phyloP scores from a whole-genome alignment of 92 coral and sea anemone species.

The Zoanthus solanderi region DNA sequence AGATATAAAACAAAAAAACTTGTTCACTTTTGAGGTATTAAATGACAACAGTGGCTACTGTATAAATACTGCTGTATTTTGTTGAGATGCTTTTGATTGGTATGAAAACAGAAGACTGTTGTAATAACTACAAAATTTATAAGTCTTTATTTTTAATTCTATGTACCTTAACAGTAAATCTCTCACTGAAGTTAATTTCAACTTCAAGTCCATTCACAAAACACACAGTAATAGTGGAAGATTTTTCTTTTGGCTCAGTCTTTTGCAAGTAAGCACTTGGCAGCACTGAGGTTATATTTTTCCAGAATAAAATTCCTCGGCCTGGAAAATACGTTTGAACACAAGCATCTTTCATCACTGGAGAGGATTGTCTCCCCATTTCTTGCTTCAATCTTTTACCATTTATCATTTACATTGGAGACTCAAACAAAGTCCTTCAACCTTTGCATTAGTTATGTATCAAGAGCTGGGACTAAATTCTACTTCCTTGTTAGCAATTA shows the following conservation, averaged over 20 bases:
- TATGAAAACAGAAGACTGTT: not conserved
- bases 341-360: slow-evolving; percentile 46
- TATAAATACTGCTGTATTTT: no score
- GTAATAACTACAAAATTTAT: not conserved
- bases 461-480: not conserved
- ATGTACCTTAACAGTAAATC: slow-evolving; percentile 60
- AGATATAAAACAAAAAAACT: no score
- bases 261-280: slow-evolving; percentile 7
- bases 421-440: not conserved
- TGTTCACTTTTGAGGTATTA: no score
- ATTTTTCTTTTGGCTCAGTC: slow-evolving; percentile 24
- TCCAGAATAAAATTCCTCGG: slow-evolving; percentile 30
- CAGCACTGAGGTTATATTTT: slow-evolving; percentile 22
- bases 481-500: slow-evolving; percentile 25
- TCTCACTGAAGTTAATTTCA: slow-evolving; percentile 28
- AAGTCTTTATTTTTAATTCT: not conserved
- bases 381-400: not conserved
- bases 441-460: not conserved
- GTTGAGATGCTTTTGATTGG: no score
- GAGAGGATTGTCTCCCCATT: slow-evolving; percentile 40
- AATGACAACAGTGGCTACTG: no score
- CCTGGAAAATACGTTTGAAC: slow-evolving; percentile 39
- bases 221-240: slow-evolving; percentile 42
- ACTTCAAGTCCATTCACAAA: slow-evolving; percentile 52
- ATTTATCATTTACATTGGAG: slow-evolving; percentile 34